A percentile compares a stretch with the other conserved stretches of the same genome.
These are phyloP conservation scores for Entosphenus tridentatus DNA, from an alignment of 2,113 vertebrate species.

Conservation along the genomic window DNA sequence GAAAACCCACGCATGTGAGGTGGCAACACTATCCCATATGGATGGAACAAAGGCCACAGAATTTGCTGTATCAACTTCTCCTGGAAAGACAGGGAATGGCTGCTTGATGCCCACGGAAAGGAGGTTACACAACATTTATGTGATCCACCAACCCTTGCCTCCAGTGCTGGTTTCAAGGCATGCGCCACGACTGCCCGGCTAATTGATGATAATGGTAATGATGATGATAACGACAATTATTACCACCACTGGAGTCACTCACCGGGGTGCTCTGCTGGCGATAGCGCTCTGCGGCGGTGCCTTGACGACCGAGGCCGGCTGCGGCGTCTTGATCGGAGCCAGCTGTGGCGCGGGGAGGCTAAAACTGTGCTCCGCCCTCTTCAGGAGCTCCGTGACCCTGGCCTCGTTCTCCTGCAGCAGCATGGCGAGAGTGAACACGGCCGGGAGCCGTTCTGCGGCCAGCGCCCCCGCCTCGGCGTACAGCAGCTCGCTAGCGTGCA, in stretches of 20 bases:
- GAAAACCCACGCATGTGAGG: too few relatives aligned
- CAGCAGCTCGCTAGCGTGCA: constrained; percentile 52
- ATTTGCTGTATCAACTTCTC: too few relatives aligned
- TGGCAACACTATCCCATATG: too few relatives aligned
- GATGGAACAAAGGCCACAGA: too few relatives aligned
- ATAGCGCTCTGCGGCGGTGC: neutral
- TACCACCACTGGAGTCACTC: neutral
- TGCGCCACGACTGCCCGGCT: too few relatives aligned
- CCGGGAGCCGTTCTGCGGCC: constrained; percentile 42
- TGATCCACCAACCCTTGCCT: too few relatives aligned
- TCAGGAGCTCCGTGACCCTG: constrained; percentile 34
- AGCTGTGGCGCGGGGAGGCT: constrained; percentile 33
- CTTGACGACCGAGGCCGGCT: neutral
- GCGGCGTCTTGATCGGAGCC: constrained; percentile 9
- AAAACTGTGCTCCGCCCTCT: constrained; percentile 46
- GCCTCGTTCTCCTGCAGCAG: constrained; percentile 51
- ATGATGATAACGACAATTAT: neutral
- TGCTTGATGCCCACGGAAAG: too few relatives aligned
- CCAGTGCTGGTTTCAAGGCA: too few relatives aligned
- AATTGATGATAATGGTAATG: too few relatives aligned
- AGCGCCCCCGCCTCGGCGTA: constrained; percentile 45
- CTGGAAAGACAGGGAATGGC: too few relatives aligned
- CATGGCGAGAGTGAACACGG: constrained; percentile 52
- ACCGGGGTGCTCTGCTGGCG: neutral
- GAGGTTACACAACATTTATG: too few relatives aligned